A percentile compares a stretch with the other conserved stretches of the same genome.
phyloP scores from a whole-genome alignment of 2,888 invertebrate species.

The Drosophila algonquin region DNA sequence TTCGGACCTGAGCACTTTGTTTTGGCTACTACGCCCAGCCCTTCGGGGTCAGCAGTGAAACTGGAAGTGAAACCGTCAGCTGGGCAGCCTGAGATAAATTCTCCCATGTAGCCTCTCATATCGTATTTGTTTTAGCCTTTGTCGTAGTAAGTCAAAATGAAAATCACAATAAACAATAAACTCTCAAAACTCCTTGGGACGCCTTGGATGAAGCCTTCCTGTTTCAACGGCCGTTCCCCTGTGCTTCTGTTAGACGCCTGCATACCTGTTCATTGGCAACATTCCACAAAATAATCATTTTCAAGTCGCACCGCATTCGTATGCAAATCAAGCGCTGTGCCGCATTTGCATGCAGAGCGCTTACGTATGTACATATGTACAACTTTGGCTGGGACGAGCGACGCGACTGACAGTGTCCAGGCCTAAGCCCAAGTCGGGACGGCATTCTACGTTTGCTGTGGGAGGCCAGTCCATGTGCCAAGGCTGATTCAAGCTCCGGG shows the following conservation, averaged over 20 bases:
- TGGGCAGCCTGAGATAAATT: conserved; percentile 47
- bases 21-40: background rate
- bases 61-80: conserved; percentile 68
- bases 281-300: conserved; percentile 11
- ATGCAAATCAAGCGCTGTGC: conserved; percentile 45
- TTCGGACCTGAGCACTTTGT: too few relatives aligned
- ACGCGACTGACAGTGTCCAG: background rate
- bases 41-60: conserved; percentile 49
- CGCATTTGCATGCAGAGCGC: conserved; percentile 8
- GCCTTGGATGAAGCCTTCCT: background rate
- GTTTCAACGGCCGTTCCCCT: conserved; percentile 1
- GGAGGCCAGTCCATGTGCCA: background rate
- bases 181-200: conserved; percentile 5
- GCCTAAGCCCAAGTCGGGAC: background rate
- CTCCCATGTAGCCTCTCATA: conserved; percentile 10
- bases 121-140: conserved; percentile 6
- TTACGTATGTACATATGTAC: conserved; percentile 2
- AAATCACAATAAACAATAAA: conserved; percentile 12
- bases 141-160: conserved; percentile 22
- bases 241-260: background rate
- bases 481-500: background rate
- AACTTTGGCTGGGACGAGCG: background rate
- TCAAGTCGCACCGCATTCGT: conserved; percentile 33
- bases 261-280: conserved; percentile 1
- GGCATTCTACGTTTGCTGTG: background rate